Evolutionary conservation across 2,113 vertebrate species (phyloP), one percentile per base, ranked within the genome.

Genomic region (Sakesphorus luctuosus): DNA sequence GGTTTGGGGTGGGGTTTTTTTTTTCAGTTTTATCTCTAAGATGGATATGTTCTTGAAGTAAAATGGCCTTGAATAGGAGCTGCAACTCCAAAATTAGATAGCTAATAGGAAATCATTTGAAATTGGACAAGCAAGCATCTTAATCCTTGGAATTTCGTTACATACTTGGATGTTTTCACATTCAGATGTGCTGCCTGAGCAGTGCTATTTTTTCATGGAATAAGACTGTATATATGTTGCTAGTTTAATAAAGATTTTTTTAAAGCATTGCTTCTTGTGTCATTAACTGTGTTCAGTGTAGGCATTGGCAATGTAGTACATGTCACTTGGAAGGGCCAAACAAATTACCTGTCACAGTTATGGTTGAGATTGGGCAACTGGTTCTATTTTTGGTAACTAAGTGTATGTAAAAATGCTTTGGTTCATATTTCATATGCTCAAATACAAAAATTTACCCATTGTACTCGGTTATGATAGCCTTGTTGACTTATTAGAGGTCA

Each of bases 171-270:
- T 80, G 7, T 93, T 90, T 76, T 80, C 81, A 36, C 43, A 16
- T 3, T 66, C 4, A 26, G 19, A 7, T 78, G 55, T 62, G 65
- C 31, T 75, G 15, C 0, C 0, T 78, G 56, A 73, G 21, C 46
- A 73, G 10, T 77, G 8, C 16, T 78, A 35, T 65, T 77, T 91
- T 78, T 65, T 56, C 18, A 65, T 31, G 18, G 44, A 75, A 16
- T 77, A 61, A 75, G 29, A 10, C 20, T 43, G 0, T 56, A 29
- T 28, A 3, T 17, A 14, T 73, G 4, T 78, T 78, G 7, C 44
- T 84, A 2, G 10, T 62, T 74, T 55, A 75, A 29, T 69, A 78
- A 71, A 29, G 8, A 7, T 33, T 56, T 67, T 43, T 73, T 18
- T 1, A 38, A n/a, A n/a, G 8, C 5, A 23, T 74, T 4, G 2